Percentiles rank a stretch among this genome's conserved stretches.
Conservation (phyloP, 1,140 invertebrate species). For the Pollicipes pollicipes region DNA sequence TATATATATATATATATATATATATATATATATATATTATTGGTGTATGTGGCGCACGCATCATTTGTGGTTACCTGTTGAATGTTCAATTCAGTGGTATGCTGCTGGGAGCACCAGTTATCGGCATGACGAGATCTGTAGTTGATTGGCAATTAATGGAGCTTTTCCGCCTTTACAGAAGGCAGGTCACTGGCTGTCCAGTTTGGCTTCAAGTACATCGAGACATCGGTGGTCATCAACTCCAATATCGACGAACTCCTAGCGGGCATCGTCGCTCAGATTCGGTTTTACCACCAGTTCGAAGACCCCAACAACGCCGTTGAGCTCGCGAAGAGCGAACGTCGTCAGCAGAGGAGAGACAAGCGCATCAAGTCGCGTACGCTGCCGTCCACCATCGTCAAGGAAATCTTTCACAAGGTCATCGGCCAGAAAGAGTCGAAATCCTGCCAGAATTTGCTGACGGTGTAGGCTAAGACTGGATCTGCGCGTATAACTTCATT, state of each 20-base stretch:
- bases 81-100: too few species aligned
- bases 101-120: too few species aligned
- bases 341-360: not conserved
- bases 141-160: too few species aligned
- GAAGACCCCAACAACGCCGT: not conserved
- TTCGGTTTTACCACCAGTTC: constrained; percentile 45
- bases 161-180: not conserved
- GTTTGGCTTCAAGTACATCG: constrained; percentile 81
- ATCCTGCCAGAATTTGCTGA: too few species aligned
- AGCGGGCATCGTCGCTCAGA: constrained; percentile 72
- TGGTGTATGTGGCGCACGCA: too few species aligned
- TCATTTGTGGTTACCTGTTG: too few species aligned
- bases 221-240: constrained; percentile 77
- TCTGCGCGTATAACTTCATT: too few species aligned
- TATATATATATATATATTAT: too few species aligned
- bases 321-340: not conserved
- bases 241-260: constrained; percentile 81
- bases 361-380: not conserved
- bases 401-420: not conserved
- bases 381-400: not conserved
- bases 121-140: too few species aligned
- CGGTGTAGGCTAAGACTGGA: too few species aligned
- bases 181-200: constrained; percentile 44
- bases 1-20: too few species aligned
- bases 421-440: not conserved